Percentiles rank a stretch among this genome's conserved stretches.
Conservation (phyloP, 2,797 vertebrate genomes). For the Steatocranus sp. region DNA sequence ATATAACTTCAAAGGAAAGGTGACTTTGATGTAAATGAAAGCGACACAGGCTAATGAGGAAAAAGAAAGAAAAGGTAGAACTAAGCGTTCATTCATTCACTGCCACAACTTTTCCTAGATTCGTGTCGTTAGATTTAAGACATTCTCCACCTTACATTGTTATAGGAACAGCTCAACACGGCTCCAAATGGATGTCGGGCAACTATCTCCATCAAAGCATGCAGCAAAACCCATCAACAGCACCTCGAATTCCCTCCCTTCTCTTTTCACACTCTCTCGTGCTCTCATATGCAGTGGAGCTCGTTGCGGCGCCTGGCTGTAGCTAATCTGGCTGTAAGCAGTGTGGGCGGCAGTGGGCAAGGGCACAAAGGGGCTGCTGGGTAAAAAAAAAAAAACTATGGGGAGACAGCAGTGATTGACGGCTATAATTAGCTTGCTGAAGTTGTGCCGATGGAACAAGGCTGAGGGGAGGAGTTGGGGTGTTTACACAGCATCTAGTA, state of each 20-base stretch:
- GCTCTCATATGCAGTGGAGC: constrained; percentile 35
- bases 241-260: constrained; percentile 8
- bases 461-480: constrained; percentile 53
- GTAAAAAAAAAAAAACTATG: constrained; percentile 32
- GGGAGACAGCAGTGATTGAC: constrained; percentile 68
- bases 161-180: background rate
- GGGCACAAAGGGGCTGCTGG: constrained; percentile 55
- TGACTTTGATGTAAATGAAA: background rate
- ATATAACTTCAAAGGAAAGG: background rate
- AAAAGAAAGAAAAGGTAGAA: background rate
- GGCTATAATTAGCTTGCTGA: constrained; percentile 67
- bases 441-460: constrained; percentile 57
- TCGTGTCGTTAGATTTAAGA: background rate
- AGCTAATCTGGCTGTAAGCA: constrained; percentile 55
- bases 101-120: background rate
- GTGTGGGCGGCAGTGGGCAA: constrained; percentile 59
- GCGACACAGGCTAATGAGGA: background rate
- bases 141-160: background rate
- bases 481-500: constrained; percentile 41
- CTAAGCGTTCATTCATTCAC: background rate
- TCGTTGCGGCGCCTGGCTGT: constrained; percentile 37
- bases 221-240: constrained; percentile 10
- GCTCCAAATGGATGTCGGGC: background rate
- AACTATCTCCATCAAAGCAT: constrained; percentile 22
- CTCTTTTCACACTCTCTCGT: constrained; percentile 15